Evolutionary conservation across 1,140 invertebrate genomes (phyloP).

Genomic region (Panagrolaimus sp.): DNA sequence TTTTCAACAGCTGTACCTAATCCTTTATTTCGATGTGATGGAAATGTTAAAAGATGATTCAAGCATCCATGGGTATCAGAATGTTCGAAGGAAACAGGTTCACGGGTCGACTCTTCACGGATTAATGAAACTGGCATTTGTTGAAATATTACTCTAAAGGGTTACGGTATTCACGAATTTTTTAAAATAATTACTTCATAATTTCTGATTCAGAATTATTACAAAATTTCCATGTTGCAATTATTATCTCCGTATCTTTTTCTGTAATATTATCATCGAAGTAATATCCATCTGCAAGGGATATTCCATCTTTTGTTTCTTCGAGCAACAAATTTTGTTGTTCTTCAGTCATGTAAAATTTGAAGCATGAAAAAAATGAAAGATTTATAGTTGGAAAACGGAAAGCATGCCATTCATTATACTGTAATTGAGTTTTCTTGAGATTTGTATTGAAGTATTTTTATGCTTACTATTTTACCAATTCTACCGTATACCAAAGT

Average conservation of each 20-base stretch:
- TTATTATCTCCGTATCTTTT: neutral
- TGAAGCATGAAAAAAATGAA: no score
- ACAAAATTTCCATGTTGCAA: neutral
- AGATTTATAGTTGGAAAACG: no score
- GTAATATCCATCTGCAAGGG: neutral
- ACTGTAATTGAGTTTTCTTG: no score
- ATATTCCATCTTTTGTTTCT: no score
- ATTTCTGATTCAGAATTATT: neutral
- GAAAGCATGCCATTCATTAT: no score
- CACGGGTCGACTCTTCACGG: neutral
- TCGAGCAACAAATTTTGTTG: no score
- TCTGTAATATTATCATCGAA: neutral
- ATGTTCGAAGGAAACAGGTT: neutral
- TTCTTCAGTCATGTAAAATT: no score
- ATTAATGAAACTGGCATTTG: neutral
- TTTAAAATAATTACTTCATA: neutral
- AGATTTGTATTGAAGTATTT: no score
- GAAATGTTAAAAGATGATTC: conserved; percentile 14
- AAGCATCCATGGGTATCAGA: neutral
- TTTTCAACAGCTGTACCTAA: conserved; percentile 7
- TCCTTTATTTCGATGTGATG: conserved; percentile 5
- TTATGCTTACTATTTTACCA: no score
- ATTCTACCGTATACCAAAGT: no score
- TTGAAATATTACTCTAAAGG: neutral
- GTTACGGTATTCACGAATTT: neutral